Evolutionary conservation across 2,797 vertebrate species (phyloP).

Genomic region (Mionectes olivaceus): DNA sequence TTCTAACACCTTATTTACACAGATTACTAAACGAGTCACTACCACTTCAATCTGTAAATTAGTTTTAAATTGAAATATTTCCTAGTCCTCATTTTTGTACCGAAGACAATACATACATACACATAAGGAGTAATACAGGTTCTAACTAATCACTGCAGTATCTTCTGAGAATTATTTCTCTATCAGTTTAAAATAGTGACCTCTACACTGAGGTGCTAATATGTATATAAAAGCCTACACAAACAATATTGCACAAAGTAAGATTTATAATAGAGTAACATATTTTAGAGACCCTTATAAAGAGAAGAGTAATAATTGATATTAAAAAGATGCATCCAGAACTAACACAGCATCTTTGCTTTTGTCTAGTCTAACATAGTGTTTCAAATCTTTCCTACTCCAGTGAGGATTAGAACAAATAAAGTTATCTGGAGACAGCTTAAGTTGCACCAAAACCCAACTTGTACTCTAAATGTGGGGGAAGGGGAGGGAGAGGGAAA

Average conservation of each 20-base stretch:
- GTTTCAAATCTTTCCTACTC: slow-evolving; percentile 77
- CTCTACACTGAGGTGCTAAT: slow-evolving; percentile 82
- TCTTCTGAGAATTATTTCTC: slow-evolving; percentile 82
- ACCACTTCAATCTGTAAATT: slow-evolving; percentile 84
- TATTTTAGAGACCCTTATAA: slow-evolving; percentile 82
- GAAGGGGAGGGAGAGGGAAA: neutral
- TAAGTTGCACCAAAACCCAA: slow-evolving; percentile 79
- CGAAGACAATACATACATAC: slow-evolving; percentile 82
- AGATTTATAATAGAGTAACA: slow-evolving; percentile 84
- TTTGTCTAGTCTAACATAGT: slow-evolving; percentile 79
- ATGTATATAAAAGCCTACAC: slow-evolving; percentile 84
- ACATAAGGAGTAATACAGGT: slow-evolving; percentile 84
- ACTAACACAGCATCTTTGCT: slow-evolving; percentile 79
- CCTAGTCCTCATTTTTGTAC: slow-evolving; percentile 82
- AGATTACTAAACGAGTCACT: slow-evolving; percentile 82
- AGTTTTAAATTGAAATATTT: slow-evolving; percentile 81
- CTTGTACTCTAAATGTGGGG: slow-evolving; percentile 73
- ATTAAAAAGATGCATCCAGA: slow-evolving; percentile 81
- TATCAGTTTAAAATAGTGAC: slow-evolving; percentile 84
- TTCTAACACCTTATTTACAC: slow-evolving; percentile 86
- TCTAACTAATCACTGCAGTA: slow-evolving; percentile 85
- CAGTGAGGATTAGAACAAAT: slow-evolving; percentile 72
- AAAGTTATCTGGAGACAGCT: slow-evolving; percentile 55
- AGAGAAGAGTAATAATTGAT: slow-evolving; percentile 81
- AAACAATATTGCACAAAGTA: slow-evolving; percentile 88